Percentiles rank a stretch among this genome's conserved stretches.
Evolutionary conservation across 2,888 invertebrate genomes (phyloP).

Genomic region (Epinotia demarniana): DNA sequence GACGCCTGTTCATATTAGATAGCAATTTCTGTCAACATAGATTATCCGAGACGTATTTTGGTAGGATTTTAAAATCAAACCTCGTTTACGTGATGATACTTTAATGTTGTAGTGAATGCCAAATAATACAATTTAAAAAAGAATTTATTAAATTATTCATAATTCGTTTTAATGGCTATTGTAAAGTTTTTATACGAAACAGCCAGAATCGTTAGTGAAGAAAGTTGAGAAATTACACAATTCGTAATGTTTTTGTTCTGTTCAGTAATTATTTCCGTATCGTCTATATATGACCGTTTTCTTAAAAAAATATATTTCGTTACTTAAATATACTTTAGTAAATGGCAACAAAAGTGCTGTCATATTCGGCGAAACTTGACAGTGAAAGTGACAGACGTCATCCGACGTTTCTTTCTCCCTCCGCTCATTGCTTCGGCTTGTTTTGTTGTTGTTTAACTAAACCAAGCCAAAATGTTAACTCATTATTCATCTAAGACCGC

Average conservation of each 20-base stretch:
- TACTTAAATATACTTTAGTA: not conserved
- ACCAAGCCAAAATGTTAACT: constrained; percentile 12
- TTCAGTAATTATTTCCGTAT: too few relatives aligned
- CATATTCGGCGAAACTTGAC: not conserved
- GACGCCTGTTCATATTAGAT: not conserved
- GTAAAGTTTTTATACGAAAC: not conserved
- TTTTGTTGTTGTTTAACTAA: not conserved
- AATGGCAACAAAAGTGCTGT: not conserved
- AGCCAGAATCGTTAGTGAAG: not conserved
- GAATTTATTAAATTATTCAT: not conserved
- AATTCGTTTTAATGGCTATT: not conserved
- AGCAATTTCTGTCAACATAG: not conserved
- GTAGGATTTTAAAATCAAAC: not conserved
- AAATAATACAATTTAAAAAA: not conserved
- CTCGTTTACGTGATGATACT: not conserved
- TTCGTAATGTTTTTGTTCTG: too few relatives aligned
- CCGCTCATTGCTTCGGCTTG: not conserved
- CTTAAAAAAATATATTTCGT: too few relatives aligned
- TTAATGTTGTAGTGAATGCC: not conserved
- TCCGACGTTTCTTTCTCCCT: not conserved
- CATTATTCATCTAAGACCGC: not conserved
- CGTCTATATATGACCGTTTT: too few relatives aligned
- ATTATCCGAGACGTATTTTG: not conserved
- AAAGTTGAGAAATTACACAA: not conserved
- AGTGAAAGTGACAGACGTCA: not conserved